These are phyloP conservation scores for Macrophya alboannulata DNA, from an alignment of 2,888 invertebrate species.

Conservation along the genomic window DNA sequence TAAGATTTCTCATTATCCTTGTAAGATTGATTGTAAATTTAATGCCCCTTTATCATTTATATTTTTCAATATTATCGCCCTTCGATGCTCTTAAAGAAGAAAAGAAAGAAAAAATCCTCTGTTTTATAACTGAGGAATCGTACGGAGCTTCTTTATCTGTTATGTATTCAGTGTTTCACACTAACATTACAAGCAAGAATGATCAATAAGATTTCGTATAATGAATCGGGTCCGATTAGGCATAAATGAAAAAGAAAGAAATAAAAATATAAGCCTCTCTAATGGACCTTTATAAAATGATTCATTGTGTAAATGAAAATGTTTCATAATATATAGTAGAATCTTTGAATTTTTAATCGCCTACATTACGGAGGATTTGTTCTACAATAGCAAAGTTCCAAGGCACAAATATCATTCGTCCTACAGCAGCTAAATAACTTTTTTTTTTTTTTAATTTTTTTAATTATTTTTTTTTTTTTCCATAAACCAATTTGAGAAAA, in stretches of 20 bases:
- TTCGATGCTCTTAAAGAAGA: background rate
- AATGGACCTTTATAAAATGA: background rate
- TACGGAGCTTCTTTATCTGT: background rate
- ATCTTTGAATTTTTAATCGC: background rate
- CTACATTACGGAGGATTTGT: background rate
- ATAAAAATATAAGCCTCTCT: background rate
- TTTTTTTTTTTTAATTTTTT: background rate
- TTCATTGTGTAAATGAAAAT: background rate
- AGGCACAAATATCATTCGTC: conserved; percentile 21
- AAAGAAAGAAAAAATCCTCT: background rate
- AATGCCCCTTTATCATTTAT: conserved; percentile 2
- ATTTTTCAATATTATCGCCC: background rate
- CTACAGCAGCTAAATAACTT: conserved; percentile 9
- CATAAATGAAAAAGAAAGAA: background rate
- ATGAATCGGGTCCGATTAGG: conserved; percentile 1
- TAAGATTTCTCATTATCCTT: conserved; percentile 39
- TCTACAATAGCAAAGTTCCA: background rate
- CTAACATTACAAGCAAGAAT: conserved; percentile 11
- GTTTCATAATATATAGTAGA: background rate
- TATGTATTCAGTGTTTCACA: background rate
- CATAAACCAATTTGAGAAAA: background rate
- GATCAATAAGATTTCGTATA: background rate
- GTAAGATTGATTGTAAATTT: conserved; percentile 35
- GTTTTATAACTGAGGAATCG: background rate
- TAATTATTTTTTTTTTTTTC: background rate